Conservation (phyloP, 92 coral and sea anemone species). For the Micromussa lordhowensis region DNA sequence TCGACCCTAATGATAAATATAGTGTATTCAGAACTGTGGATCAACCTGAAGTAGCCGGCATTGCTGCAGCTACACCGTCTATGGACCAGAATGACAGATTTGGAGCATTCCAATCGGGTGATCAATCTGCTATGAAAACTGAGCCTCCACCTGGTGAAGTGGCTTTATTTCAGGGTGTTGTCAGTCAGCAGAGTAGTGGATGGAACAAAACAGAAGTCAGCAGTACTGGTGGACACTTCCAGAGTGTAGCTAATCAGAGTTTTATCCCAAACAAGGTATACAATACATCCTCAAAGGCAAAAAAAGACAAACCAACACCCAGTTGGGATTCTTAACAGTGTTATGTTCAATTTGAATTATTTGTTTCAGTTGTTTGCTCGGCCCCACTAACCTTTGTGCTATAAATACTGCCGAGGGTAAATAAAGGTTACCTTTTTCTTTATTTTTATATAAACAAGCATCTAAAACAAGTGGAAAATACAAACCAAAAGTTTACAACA, state of each 20-base stretch:
- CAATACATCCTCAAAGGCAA: not conserved
- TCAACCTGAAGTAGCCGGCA: constrained; percentile 2
- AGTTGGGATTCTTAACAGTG: no score
- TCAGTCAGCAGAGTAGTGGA: not conserved
- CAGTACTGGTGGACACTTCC: constrained; percentile 7
- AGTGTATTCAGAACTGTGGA: constrained; percentile 48
- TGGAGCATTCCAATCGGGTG: constrained; percentile 23
- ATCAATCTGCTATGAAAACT: not conserved
- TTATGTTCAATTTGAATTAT: no score
- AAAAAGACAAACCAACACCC: no score
- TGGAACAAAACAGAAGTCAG: constrained; percentile 8
- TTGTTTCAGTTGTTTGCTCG: no score
- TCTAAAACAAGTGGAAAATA: no score
- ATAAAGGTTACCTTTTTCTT: no score
- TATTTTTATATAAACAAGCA: no score
- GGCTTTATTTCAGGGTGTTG: constrained; percentile 14
- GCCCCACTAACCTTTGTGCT: no score
- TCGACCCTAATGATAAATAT: constrained; percentile 75
- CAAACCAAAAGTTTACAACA: no score
- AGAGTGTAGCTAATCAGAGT: constrained; percentile 1
- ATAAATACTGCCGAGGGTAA: no score
- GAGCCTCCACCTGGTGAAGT: not conserved
- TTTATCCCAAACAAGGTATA: constrained; percentile 9
- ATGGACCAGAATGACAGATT: constrained; percentile 10
- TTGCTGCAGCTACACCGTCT: not conserved